A percentile compares a stretch with the other conserved stretches of the same genome.
phyloP scores from a whole-genome alignment of 2,113 vertebrate species.

The Dasyurus viverrinus region DNA sequence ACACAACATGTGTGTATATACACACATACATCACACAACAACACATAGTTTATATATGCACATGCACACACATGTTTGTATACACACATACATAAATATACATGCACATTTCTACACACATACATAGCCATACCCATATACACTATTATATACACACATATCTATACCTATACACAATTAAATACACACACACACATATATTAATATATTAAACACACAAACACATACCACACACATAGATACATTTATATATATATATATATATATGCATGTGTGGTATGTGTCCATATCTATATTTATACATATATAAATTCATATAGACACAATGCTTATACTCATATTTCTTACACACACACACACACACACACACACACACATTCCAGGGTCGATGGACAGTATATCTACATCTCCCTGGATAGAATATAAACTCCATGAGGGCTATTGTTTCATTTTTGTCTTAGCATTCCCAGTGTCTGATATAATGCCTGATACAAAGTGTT shows the following conservation, averaged over 20 bases:
- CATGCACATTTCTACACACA: not conserved
- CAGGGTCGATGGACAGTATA: not conserved
- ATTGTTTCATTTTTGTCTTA: not conserved
- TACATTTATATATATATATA: not conserved
- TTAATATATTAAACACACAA: too few relatives aligned
- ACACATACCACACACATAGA: not conserved
- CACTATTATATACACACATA: not conserved
- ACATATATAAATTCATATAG: not conserved
- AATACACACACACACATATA: not conserved
- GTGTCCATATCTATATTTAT: too few relatives aligned
- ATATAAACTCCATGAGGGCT: not conserved
- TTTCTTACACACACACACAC: not conserved
- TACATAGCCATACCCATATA: not conserved
- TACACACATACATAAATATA: not conserved
- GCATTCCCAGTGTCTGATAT: not conserved
- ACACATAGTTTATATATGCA: too few relatives aligned
- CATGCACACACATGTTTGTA: too few relatives aligned
- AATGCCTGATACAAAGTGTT: not conserved
- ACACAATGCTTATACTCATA: not conserved
- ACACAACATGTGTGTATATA: fast-evolving
- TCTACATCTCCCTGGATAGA: not conserved
- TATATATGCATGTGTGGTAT: too few relatives aligned
- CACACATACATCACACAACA: too few relatives aligned
- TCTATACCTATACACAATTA: too few relatives aligned
- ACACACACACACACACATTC: too few relatives aligned